Conservation (phyloP, 1,140 invertebrate genomes). For the Augochlora pura region DNA sequence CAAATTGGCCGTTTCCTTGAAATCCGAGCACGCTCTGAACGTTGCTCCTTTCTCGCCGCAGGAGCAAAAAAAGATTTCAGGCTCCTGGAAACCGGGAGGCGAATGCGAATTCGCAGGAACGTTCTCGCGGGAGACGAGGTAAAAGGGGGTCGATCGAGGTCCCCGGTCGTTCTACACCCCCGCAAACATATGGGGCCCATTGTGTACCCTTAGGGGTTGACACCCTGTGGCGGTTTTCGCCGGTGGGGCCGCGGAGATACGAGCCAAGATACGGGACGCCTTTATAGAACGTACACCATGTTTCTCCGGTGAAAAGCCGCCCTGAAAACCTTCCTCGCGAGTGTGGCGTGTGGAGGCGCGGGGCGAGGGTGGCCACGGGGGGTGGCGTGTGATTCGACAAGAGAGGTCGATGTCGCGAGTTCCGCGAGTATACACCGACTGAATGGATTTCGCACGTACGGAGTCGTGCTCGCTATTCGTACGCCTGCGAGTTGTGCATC, state of each 20-base stretch:
- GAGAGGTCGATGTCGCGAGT: conserved; percentile 53
- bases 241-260: conserved; percentile 66
- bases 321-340: conserved; percentile 51
- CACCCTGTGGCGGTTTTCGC: conserved; percentile 59
- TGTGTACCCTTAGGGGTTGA: conserved; percentile 66
- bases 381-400: conserved; percentile 44
- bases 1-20: too few relatives aligned
- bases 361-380: too few relatives aligned
- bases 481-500: too few relatives aligned
- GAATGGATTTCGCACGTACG: too few relatives aligned
- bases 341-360: not conserved
- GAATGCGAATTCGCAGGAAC: conserved; percentile 11
- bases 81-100: too few relatives aligned
- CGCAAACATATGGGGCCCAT: conserved; percentile 74
- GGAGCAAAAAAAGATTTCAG: too few relatives aligned
- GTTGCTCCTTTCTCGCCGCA: too few relatives aligned
- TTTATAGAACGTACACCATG: conserved; percentile 73
- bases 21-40: too few relatives aligned
- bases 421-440: too few relatives aligned
- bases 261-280: conserved; percentile 66
- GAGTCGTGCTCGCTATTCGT: too few relatives aligned
- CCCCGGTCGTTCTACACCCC: conserved; percentile 65
- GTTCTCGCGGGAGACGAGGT: not conserved
- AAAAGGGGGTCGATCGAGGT: conserved; percentile 46
- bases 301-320: conserved; percentile 68